Evolutionary conservation across 2,888 invertebrate genomes (phyloP).

Genomic region (Phortica magna): DNA sequence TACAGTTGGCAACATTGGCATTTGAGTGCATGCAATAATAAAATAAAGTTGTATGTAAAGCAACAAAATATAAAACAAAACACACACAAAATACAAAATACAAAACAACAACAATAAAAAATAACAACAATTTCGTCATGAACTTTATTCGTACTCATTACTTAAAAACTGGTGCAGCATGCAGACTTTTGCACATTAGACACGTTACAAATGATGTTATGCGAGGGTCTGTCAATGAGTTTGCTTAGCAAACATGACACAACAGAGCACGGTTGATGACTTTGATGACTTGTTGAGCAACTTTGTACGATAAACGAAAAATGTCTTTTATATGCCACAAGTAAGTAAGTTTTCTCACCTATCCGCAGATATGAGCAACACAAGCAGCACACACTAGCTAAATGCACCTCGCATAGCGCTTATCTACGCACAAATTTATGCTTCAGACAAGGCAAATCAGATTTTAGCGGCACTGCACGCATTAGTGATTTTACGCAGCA

Average conservation of each 20-base stretch:
- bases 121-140: constrained; percentile 10
- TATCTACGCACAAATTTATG: background rate
- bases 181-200: background rate
- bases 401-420: background rate
- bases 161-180: background rate
- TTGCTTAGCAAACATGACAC: background rate
- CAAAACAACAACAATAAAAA: constrained; percentile 10
- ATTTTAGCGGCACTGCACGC: background rate
- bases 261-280: background rate
- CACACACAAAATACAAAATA: constrained; percentile 11
- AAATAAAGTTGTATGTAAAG: constrained; percentile 55
- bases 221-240: background rate
- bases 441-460: background rate
- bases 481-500: background rate
- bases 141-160: constrained; percentile 20
- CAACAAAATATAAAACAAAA: constrained; percentile 14
- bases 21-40: constrained; percentile 44
- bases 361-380: background rate
- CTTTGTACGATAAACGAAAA: no score
- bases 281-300: no score
- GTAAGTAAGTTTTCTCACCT: no score
- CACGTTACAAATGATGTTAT: background rate
- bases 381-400: background rate
- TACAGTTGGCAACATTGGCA: constrained; percentile 9
- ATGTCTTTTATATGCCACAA: no score